These are phyloP conservation scores for Pseudolaguvia tuberculata DNA, from an alignment of 2,113 vertebrate genomes.

Conservation along the genomic window DNA sequence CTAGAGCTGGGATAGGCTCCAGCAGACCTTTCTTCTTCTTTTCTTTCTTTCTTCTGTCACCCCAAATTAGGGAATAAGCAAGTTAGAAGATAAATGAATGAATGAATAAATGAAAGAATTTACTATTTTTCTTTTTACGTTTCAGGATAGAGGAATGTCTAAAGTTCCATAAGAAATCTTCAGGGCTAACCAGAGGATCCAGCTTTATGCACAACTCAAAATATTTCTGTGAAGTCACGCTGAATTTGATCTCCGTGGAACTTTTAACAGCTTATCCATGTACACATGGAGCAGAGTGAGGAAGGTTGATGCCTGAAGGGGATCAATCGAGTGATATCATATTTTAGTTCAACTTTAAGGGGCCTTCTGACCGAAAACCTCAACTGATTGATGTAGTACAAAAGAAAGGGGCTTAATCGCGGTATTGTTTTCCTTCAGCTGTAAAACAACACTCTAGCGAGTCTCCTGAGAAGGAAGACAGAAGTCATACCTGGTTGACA, in stretches of 20 bases:
- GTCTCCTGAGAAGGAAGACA: background rate
- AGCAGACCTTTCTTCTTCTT: too few species aligned
- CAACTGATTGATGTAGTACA: background rate
- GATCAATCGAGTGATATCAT: slow-evolving; percentile 2
- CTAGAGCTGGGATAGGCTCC: too few species aligned
- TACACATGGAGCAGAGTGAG: background rate
- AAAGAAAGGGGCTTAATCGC: background rate
- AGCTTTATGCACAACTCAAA: background rate
- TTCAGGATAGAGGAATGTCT: slow-evolving; percentile 8
- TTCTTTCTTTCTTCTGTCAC: too few species aligned
- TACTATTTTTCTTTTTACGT: background rate
- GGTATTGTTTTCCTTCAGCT: background rate
- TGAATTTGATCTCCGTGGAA: background rate
- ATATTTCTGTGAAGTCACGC: background rate
- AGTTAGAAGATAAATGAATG: too few species aligned
- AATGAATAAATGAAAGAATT: too few species aligned
- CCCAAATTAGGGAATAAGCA: too few species aligned
- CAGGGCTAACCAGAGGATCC: background rate
- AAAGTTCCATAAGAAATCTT: background rate
- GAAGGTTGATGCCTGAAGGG: background rate
- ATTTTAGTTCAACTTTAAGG: slow-evolving; percentile 14
- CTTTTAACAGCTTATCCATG: background rate
- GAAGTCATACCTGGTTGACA: background rate
- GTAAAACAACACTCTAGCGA: background rate
- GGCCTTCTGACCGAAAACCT: slow-evolving; percentile 2